Evolutionary conservation across 2,888 invertebrate genomes (phyloP), one percentile per base, ranked within the genome.

Genomic region (Andrena minutula): DNA sequence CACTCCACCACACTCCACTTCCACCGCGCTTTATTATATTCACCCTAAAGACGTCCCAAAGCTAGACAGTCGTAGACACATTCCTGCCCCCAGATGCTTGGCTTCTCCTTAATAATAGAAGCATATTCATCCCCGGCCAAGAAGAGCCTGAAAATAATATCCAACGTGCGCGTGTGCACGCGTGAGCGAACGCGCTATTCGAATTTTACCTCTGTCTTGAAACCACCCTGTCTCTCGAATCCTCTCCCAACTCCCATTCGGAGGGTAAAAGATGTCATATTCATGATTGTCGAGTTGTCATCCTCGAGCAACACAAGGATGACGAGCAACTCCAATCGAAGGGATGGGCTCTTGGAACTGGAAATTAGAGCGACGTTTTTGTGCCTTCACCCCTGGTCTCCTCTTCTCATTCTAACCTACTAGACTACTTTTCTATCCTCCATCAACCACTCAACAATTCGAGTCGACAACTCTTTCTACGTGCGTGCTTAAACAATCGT

Each of bases 211-310:
- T 63, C 51, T 20, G 32, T 64, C 65, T 63, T 70, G 61, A 56
- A 78, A 82, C 82, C 65, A 58, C 23, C 72, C 30, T 53, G 32
- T 51, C 65, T 69, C 32, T 20, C 53, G 41, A 51, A 28, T 61
- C 71, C 49, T 32, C 63, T 32, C 65, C 12, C 56, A 68, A 85
- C 79, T 35, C 86, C 86, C 85, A 82, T 83, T 86, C 76, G 63
- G 84, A 85, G 83, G 79, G 82, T 75, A 88, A 35, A 35, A 85
- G 82, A 90, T 77, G 88, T 87, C 86, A 88, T 88, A 89, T 90
- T 90, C 89, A 85, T 84, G 84, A 86, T 89, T 85, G 89, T 91
- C 86, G 87, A 88, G 88, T 90, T 89, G 90, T 90, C 91, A 91
- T 90, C 89, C 85, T 87, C 83, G 89, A 85, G 85, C 87, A 83